Base-by-base conservation (phyloP, 1,140 invertebrate genomes). In the Drosophila hydei region DNA sequence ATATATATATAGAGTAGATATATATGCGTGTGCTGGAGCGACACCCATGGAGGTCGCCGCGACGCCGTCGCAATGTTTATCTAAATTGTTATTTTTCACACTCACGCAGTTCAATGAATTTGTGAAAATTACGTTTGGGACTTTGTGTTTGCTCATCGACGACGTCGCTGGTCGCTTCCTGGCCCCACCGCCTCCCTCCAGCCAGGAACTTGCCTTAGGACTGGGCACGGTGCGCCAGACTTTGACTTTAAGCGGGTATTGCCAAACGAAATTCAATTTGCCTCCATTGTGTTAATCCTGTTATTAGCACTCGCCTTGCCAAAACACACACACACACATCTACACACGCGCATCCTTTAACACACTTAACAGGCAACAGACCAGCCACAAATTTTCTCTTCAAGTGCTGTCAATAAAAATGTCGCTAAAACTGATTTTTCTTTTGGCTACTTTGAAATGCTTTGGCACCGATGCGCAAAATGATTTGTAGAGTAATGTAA, bases 11-110 rank as follows among this genome's bases (percentile, higher is more conserved):
- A 18, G 16, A 33, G 14, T 61, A 14, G 43, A 19, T 45, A 18
- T 38, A 5, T 70, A 19, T 64, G 8, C 36, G 43, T 47, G 45
- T 23, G 42, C 59, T 38, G 70, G 36, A 23, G 33, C 64, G 77
- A 75, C 79, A 77, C 78, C 83, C 75, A 87, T 88, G 78, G 83
- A 83, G 83, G 83, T 87, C 60, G 72, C 60, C 67, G 54, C 61
- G 72, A 58, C 79, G 83, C 75, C 83, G 78, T 77, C 84, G 85
- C 89, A 89, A 87, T 90, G 77, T 91, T 91, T 91, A 91, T 91
- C 89, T 91, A 91, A 91, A 88, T 91, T 90, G 89, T 90, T 91
- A 91, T 91, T 91, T 91, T 91, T 91, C 89, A 91, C 89, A 91
- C 89, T 90, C 80, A 83, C 89, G 89, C 89, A 91, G 89, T 91